Base-by-base conservation (phyloP, 2,888 invertebrate species). In the Hemaris fuciformis region DNA sequence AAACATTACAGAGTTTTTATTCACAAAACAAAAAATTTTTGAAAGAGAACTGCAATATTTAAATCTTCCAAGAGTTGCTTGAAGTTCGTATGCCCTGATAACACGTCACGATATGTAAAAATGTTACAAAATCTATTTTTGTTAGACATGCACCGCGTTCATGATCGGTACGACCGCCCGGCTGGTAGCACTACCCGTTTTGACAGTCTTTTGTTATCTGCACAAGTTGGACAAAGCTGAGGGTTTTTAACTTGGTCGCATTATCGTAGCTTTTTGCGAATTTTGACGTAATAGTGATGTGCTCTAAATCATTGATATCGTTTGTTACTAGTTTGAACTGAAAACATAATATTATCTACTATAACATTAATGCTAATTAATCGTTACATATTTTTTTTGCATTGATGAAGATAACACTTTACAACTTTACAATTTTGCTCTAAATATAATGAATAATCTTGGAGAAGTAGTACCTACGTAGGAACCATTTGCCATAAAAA, bases 1-100 rank as follows among this genome's bases (percentile, higher is more conserved):
- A 93, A 93, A 93, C 94, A 94, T 94, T 94, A 94, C 94, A 93
- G 89, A 83, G 80, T 85, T 89, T 91, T 89, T 83, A 70, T 69
- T 70, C 79, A 84, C 83, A 74, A 77, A 77, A 81, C 75, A 74
- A 78, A 75, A 76, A 76, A 82, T 80, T 80, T 59, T 75, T 68
- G 66, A 70, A 70, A 69, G 68, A 79, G 83, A 79, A 77, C 71
- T 85, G 76, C 76, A 82, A 81, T 82, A 70, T 80, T 80, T 74
- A 82, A 81, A 68, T 81, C 73, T 66, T 63, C 68, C 70, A 78
- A 77, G 70, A 73, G 73, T 77, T 73, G 72, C 77, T 65, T 80
- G 74, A 79, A 86, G 83, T 88, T 85, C 80, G 81, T 80, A 84
- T 81, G 81, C 80, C 82, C 77, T 86, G 85, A 80, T 88, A 85